phyloP scores from a whole-genome alignment of 2,888 invertebrate genomes.

The Cryptocheilus praepositus region DNA sequence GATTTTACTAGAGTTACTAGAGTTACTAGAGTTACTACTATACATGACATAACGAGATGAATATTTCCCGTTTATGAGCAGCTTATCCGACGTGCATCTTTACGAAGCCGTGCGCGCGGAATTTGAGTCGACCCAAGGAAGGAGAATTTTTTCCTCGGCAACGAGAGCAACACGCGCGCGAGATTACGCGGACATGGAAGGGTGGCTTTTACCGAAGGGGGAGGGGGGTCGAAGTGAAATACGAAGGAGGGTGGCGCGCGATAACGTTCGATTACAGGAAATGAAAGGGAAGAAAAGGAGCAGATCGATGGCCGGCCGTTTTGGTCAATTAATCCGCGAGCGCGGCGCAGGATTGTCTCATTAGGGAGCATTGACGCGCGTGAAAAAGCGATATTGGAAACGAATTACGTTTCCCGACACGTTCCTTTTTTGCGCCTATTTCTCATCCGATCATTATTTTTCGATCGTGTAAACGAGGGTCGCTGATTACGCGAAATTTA shows the following conservation, averaged over 20 bases:
- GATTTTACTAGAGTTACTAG: no score
- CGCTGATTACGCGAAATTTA: no score
- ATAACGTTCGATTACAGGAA: constrained; percentile 46
- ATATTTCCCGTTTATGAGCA: constrained; percentile 31
- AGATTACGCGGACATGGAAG: constrained; percentile 29
- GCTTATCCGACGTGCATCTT: constrained; percentile 27
- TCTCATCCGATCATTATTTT: no score
- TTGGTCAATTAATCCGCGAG: constrained; percentile 59
- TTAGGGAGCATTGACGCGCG: constrained; percentile 37
- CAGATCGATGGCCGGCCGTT: constrained; percentile 42
- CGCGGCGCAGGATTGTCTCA: constrained; percentile 44
- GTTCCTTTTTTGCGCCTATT: no score
- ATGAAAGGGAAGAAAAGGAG: constrained; percentile 35
- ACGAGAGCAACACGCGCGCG: neutral
- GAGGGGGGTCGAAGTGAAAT: constrained; percentile 22
- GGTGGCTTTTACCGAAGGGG: constrained; percentile 11
- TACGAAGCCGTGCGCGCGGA: constrained; percentile 12
- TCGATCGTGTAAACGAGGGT: no score
- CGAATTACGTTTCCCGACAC: constrained; percentile 30
- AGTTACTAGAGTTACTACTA: no score
- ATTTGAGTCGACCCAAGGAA: neutral
- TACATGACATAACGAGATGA: no score
- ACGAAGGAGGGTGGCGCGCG: constrained; percentile 12
- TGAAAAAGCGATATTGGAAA: constrained; percentile 17
- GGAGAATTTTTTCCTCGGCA: no score